Percentiles rank a stretch among this genome's conserved stretches.
Conservation (phyloP, 2,797 vertebrate species). For the Halcyon chelicuti region DNA sequence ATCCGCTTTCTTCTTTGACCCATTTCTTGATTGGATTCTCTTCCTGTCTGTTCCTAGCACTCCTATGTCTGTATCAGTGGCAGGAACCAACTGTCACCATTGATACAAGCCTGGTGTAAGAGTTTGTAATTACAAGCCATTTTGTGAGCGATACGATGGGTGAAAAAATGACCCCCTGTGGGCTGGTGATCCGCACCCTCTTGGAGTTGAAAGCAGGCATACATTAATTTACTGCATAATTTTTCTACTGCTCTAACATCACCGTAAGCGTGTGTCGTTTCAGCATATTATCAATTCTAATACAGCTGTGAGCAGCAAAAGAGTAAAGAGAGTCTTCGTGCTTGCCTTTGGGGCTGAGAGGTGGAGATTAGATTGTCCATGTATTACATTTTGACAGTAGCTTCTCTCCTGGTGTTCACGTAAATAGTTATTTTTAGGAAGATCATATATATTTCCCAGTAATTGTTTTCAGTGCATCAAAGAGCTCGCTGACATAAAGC, state of each 20-base stretch:
- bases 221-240: conserved; percentile 8
- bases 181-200: not conserved
- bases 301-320: conserved; percentile 27
- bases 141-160: not conserved
- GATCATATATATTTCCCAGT: conserved; percentile 56
- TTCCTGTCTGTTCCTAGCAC: not conserved
- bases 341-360: conserved; percentile 6
- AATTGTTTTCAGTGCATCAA: conserved; percentile 69
- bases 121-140: not conserved
- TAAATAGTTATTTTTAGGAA: conserved; percentile 68
- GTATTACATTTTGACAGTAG: conserved; percentile 27
- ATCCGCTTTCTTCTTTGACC: not conserved
- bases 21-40: not conserved
- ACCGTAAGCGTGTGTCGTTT: not conserved
- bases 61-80: not conserved
- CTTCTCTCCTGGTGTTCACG: conserved; percentile 20
- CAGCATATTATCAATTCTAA: conserved; percentile 12
- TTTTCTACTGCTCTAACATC: conserved; percentile 11
- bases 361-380: conserved; percentile 6
- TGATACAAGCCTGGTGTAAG: not conserved
- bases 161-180: not conserved
- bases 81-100: not conserved
- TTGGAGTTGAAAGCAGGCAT: conserved; percentile 15
- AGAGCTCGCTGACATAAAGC: conserved; percentile 51
- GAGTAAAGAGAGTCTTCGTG: not conserved